These are phyloP conservation scores for Orientallactaga bullata DNA, from an alignment of 2,113 vertebrate genomes.

Conservation along the genomic window DNA sequence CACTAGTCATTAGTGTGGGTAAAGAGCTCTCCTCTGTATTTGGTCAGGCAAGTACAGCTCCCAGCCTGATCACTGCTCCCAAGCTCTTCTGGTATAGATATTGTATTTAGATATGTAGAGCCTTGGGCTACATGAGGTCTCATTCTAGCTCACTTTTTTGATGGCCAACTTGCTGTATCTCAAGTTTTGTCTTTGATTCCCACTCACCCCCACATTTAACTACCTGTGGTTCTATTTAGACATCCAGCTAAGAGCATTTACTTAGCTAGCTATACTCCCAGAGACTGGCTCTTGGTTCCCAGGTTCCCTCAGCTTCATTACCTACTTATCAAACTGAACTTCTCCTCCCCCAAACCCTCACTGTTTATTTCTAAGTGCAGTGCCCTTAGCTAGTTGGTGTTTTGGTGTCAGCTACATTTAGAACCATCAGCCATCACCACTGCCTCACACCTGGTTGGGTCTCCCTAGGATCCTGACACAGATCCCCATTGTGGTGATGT, in stretches of 20 bases:
- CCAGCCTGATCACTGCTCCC: background rate
- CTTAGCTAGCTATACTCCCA: background rate
- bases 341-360: background rate
- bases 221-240: background rate
- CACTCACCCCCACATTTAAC: background rate
- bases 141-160: background rate
- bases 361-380: background rate
- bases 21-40: background rate
- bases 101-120: background rate
- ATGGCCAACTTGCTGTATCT: background rate
- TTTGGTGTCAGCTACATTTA: background rate
- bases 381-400: background rate
- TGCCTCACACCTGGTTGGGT: background rate
- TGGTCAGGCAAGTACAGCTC: background rate
- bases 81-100: background rate
- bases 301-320: background rate
- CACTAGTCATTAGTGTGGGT: background rate
- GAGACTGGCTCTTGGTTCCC: background rate
- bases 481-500: background rate
- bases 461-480: background rate
- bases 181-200: background rate
- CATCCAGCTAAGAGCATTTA: background rate
- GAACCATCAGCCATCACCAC: background rate
- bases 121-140: background rate
- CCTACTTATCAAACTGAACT: background rate